phyloP scores from a whole-genome alignment of 2,888 invertebrate species.

The Sepioteuthis lessoniana region DNA sequence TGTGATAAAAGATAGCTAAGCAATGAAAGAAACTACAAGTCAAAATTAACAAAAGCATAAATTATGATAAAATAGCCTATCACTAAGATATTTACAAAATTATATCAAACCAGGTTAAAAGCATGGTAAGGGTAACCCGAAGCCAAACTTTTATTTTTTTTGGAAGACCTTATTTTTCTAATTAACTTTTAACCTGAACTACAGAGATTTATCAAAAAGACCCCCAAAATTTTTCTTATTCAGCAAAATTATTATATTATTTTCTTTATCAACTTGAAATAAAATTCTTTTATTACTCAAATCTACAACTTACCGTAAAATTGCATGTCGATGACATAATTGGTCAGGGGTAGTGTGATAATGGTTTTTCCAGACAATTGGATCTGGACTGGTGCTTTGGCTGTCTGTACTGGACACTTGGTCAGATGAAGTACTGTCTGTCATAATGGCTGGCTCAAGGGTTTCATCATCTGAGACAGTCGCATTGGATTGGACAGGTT shows the following conservation, averaged over 20 bases:
- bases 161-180: too few species aligned
- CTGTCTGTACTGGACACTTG: background rate
- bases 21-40: too few species aligned
- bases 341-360: conserved; percentile 7
- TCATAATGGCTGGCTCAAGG: background rate
- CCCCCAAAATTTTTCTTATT: too few species aligned
- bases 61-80: too few species aligned
- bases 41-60: too few species aligned
- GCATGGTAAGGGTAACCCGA: too few species aligned
- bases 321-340: conserved; percentile 9
- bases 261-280: background rate
- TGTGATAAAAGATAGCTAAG: too few species aligned
- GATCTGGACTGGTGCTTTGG: background rate
- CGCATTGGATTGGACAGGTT: background rate
- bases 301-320: background rate
- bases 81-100: too few species aligned
- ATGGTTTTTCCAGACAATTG: background rate
- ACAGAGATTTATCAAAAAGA: too few species aligned
- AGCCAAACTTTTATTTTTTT: too few species aligned
- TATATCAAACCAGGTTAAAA: too few species aligned
- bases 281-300: background rate
- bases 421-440: background rate
- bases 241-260: background rate
- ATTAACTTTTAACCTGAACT: too few species aligned
- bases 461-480: background rate